These are phyloP conservation scores for Fratercula arctica DNA, from an alignment of 2,797 vertebrate species.

Conservation along the genomic window DNA sequence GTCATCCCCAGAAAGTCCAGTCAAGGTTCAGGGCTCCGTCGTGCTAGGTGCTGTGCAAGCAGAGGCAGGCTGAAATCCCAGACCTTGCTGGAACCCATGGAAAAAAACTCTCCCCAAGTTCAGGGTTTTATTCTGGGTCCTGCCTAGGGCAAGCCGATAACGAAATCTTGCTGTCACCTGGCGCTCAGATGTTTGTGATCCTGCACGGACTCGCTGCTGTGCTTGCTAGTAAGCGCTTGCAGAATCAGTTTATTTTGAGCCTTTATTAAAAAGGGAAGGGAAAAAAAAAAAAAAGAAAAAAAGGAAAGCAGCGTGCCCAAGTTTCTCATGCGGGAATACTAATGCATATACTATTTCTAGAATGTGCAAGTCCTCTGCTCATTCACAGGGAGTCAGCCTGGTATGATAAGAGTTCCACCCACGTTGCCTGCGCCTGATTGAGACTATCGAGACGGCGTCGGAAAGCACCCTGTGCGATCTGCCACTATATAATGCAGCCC, in stretches of 20 bases:
- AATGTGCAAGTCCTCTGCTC: constrained; percentile 37
- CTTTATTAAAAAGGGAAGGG: neutral
- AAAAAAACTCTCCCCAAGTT: neutral
- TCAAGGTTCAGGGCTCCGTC: neutral
- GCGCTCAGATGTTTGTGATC: neutral
- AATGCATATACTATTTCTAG: neutral
- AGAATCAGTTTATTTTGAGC: constrained; percentile 7
- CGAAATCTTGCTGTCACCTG: constrained; percentile 31
- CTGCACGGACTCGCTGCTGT: neutral
- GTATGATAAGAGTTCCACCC: constrained; percentile 46
- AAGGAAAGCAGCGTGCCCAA: neutral
- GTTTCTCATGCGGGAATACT: constrained; percentile 17
- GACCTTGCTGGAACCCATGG: neutral
- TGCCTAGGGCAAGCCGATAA: constrained; percentile 7
- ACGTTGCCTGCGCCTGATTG: constrained; percentile 36
- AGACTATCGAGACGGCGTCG: constrained; percentile 19
- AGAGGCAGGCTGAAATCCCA: constrained; percentile 26
- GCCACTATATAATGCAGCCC: constrained; percentile 2
- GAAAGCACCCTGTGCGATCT: neutral
- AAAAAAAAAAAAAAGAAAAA: neutral
- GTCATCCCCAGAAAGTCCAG: neutral
- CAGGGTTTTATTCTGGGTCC: constrained; percentile 8
- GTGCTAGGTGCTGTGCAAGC: neutral
- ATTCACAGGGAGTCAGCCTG: constrained; percentile 22
- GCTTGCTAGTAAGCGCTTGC: constrained; percentile 3